Conservation (phyloP, 1,140 invertebrate genomes). For the Copidosoma floridanum region DNA sequence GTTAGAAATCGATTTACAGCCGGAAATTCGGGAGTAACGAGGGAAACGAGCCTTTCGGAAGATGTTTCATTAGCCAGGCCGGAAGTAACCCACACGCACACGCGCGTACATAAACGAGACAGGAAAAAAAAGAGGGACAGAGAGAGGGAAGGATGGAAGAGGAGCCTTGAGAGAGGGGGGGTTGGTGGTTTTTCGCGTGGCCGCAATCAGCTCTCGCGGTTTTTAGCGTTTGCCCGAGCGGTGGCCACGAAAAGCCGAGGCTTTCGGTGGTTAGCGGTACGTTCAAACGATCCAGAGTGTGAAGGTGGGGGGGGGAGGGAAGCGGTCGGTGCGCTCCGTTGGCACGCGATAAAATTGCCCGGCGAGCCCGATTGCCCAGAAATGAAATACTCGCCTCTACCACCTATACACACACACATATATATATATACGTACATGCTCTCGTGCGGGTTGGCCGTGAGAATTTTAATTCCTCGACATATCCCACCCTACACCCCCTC, state of each 20-base stretch:
- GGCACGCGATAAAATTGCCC: slow-evolving; percentile 26
- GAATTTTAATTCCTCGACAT: not conserved
- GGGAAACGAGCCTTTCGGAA: slow-evolving; percentile 11
- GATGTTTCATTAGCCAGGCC: slow-evolving; percentile 10
- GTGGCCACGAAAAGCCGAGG: slow-evolving; percentile 19
- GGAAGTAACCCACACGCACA: not conserved
- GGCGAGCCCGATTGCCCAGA: slow-evolving; percentile 31
- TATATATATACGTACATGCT: no score
- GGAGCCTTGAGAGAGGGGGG: not conserved
- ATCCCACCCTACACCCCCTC: not conserved
- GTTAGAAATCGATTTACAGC: slow-evolving; percentile 18
- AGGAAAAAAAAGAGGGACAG: not conserved
- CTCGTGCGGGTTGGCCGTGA: not conserved
- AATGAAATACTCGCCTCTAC: slow-evolving; percentile 26
- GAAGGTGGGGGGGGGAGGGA: slow-evolving; percentile 3
- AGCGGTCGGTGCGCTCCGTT: not conserved
- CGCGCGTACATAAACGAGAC: not conserved
- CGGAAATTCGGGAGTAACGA: slow-evolving; percentile 20
- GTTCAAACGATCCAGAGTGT: no score
- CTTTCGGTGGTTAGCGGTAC: slow-evolving; percentile 4
- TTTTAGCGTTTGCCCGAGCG: slow-evolving; percentile 24
- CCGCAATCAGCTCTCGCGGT: slow-evolving; percentile 28
- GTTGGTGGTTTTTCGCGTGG: slow-evolving; percentile 16
- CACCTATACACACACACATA: no score
- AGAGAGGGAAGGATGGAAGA: not conserved